Conservation (phyloP, 2,113 vertebrate genomes). For the Anser cygnoides region DNA sequence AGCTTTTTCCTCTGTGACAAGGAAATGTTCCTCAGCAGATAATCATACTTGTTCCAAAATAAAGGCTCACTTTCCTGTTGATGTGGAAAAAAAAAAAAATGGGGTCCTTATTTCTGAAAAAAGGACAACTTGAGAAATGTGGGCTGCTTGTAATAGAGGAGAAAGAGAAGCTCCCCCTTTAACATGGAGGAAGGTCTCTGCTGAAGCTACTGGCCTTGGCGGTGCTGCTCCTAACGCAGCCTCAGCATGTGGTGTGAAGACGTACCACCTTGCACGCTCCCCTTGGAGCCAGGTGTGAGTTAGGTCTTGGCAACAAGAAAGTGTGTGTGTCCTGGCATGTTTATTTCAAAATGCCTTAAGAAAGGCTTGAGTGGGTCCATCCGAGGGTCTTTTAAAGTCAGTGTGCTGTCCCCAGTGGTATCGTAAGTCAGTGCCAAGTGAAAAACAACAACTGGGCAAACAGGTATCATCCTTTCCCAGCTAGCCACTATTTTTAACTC, state of each 20-base stretch:
- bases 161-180: neutral
- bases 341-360: neutral
- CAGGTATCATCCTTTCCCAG: neutral
- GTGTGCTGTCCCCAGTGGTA: rapidly evolving
- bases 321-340: neutral
- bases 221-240: neutral
- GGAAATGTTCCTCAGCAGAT: neutral
- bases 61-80: neutral
- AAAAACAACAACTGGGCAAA: neutral
- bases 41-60: neutral
- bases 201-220: neutral
- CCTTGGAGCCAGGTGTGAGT: neutral
- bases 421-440: neutral
- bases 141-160: neutral
- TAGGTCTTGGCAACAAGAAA: neutral
- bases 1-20: neutral
- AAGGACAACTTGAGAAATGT: neutral
- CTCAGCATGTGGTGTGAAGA: neutral
- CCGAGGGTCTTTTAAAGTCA: neutral
- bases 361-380: neutral
- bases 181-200: neutral
- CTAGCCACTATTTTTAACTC: neutral
- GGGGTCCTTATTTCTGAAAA: neutral
- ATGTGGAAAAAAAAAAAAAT: neutral
- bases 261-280: neutral